phyloP scores from a whole-genome alignment of 2,113 vertebrate species.

The Poecilia latipinna region DNA sequence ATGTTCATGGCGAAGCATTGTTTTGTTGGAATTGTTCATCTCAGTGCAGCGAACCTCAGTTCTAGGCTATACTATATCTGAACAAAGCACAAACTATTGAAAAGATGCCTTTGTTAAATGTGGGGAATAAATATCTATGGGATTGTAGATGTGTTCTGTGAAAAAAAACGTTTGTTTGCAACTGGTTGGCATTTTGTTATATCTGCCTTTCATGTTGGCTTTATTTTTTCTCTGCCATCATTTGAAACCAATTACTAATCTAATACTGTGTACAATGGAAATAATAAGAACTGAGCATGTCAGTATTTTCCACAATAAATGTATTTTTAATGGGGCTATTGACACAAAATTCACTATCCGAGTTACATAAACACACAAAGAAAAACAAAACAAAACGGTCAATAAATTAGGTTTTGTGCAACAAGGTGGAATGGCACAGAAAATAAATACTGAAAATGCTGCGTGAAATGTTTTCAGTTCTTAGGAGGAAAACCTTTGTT shows the following conservation, averaged over 20 bases:
- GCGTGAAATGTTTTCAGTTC: neutral
- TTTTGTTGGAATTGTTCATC: conserved; percentile 62
- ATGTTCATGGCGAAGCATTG: conserved; percentile 49
- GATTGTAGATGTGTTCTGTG: neutral
- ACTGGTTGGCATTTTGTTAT: conserved; percentile 50
- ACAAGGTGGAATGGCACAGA: too few species aligned
- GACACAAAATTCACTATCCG: neutral
- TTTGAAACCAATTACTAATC: conserved; percentile 32
- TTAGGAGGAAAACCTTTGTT: neutral
- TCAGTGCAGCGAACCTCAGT: conserved; percentile 40
- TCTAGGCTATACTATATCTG: conserved; percentile 36
- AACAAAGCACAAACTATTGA: conserved; percentile 46
- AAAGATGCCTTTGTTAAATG: conserved; percentile 31
- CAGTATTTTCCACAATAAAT: neutral
- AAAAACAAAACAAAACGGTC: neutral
- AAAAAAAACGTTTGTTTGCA: conserved; percentile 30
- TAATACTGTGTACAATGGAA: neutral
- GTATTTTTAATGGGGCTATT: neutral
- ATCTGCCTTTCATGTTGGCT: conserved; percentile 27
- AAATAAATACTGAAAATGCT: neutral
- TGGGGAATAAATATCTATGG: neutral
- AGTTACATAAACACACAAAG: neutral
- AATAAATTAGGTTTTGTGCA: neutral
- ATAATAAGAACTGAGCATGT: neutral
- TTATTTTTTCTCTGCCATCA: conserved; percentile 25